These are phyloP conservation scores for Archaeoteleia sp. DNA, from an alignment of 2,888 invertebrate genomes.

Conservation along the genomic window DNA sequence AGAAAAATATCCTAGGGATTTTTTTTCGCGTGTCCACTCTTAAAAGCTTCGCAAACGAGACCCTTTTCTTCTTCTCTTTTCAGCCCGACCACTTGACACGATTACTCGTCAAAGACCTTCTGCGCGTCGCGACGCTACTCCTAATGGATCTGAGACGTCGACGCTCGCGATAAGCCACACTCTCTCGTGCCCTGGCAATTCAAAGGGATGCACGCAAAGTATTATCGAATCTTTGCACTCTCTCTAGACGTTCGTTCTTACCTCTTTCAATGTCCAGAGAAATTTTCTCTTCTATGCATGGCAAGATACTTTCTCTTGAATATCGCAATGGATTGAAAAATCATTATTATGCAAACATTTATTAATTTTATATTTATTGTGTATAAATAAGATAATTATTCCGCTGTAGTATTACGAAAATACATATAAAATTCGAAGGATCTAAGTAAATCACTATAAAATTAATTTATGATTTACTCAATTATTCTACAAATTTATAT, in stretches of 20 bases:
- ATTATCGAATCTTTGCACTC: constrained; percentile 41
- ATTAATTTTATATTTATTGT: no score
- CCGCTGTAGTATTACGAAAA: no score
- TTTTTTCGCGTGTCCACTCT: constrained; percentile 24
- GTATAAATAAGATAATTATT: no score
- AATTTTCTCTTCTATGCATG: constrained; percentile 1
- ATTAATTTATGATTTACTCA: no score
- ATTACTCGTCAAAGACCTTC: constrained; percentile 65
- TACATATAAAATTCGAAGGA: no score
- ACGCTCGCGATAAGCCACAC: constrained; percentile 58
- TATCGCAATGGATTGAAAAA: no score
- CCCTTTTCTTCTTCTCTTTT: constrained; percentile 11
- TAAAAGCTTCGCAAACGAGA: constrained; percentile 43
- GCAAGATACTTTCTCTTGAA: no score
- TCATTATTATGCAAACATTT: no score
- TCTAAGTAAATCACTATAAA: no score
- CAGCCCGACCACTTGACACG: constrained; percentile 61
- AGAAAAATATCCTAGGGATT: constrained; percentile 21
- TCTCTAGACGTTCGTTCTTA: constrained; percentile 14
- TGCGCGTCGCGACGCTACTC: constrained; percentile 57
- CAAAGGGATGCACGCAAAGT: constrained; percentile 35
- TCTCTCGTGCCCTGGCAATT: constrained; percentile 38
- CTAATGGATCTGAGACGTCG: constrained; percentile 64
- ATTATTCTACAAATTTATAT: no score
- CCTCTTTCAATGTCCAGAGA: constrained; percentile 9